Conservation (phyloP, 2,113 vertebrate genomes). For the Boleophthalmus pectinirostris region DNA sequence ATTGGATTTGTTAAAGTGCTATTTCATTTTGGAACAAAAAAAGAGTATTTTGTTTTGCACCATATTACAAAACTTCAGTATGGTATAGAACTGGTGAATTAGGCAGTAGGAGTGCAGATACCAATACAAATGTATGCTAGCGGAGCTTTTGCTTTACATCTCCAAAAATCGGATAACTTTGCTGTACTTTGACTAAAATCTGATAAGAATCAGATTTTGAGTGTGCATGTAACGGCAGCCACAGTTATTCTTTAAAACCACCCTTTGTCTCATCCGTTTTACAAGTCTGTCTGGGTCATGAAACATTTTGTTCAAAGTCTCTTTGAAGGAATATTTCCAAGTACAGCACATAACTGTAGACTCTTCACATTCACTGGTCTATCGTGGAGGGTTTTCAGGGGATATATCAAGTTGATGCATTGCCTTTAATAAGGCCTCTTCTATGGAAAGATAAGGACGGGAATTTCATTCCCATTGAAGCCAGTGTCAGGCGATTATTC, state of each 20-base stretch:
- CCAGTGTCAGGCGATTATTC: constrained; percentile 2
- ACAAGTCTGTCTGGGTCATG: neutral
- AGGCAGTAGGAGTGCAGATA: too few relatives aligned
- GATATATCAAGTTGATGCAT: constrained; percentile 2
- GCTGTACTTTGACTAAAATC: too few relatives aligned
- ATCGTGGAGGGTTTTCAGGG: neutral
- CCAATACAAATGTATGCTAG: too few relatives aligned
- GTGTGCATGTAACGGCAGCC: too few relatives aligned
- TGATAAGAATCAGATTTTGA: too few relatives aligned
- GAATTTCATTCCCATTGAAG: neutral
- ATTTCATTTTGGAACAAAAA: neutral
- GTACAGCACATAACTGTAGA: neutral
- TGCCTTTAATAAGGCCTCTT: constrained; percentile 1
- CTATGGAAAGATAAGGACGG: neutral
- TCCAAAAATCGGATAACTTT: too few relatives aligned
- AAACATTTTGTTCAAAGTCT: neutral
- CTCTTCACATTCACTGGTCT: neutral
- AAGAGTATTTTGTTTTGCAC: too few relatives aligned
- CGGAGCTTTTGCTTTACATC: too few relatives aligned
- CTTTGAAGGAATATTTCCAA: neutral
- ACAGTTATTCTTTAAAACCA: neutral
- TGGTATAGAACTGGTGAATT: too few relatives aligned
- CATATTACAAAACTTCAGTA: too few relatives aligned
- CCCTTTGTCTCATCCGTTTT: neutral
- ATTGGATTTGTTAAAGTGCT: neutral